Evolutionary conservation across 2,113 vertebrate genomes (phyloP), one percentile per base, ranked within the genome.

Genomic region (Elephas maximus): DNA sequence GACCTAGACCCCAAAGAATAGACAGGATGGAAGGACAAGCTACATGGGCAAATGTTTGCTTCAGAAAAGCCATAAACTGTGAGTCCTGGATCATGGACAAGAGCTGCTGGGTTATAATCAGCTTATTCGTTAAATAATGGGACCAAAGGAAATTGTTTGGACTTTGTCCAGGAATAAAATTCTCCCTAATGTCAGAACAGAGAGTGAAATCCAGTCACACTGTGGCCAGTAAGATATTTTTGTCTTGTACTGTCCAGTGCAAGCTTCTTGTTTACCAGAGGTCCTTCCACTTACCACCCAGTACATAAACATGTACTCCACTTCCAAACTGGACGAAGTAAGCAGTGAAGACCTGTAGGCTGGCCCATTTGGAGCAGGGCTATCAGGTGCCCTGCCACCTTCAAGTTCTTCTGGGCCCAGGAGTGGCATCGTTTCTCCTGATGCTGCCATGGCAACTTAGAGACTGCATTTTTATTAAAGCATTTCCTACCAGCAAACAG

Each of bases 381-480:
- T 79, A 41, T 45, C 26, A 44, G 53, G 48, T 37, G 60, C 37
- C 44, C 78, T 74, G 48, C 28, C 48, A 8, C 51, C 79, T 57
- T 65, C 0, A 0, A 24, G 21, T 48, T 65, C 80, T 90, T 48
- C 73, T 81, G 24, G 18, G 21, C 62, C 77, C 45, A 28, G 45
- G 78, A 48, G 37, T 10, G 41, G 3, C 57, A 41, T 9, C 53
- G 71, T 88, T 91, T 57, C 60, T 63, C 77, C 53, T 48, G 12
- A 67, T 73, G 33, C 65, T 77, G 37, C 78, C 82, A 11, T 6
- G 28, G 51, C 23, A 76, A 76, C 41, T 62, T 82, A 69, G 83
- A 90, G 65, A 81, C 69, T n/a, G 62, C n/a, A 9, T 88, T 96
- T 92, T 96, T 53, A 48, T 63, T 91, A 79, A 96, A 95, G 79